Conservation (phyloP, 2,797 vertebrate genomes). For the Rhinoraja longicauda region DNA sequence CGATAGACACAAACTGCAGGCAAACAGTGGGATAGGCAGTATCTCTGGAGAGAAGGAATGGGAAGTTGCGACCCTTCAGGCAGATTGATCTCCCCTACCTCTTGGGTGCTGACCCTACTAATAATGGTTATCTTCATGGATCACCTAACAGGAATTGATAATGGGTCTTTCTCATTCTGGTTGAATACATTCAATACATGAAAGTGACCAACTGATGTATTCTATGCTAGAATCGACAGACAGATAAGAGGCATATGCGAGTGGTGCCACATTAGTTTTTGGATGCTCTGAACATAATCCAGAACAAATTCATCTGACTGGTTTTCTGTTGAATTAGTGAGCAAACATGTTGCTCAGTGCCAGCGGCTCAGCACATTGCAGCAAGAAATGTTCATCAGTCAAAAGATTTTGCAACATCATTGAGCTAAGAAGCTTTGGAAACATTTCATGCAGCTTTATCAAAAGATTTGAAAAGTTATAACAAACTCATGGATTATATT, state of each 20-base stretch:
- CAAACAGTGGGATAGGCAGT: too few species aligned
- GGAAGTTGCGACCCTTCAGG: too few species aligned
- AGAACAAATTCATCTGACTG: slow-evolving; percentile 5
- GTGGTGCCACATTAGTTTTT: slow-evolving; percentile 12
- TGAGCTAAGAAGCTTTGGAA: slow-evolving; percentile 16
- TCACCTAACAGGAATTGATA: background rate
- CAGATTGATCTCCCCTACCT: background rate
- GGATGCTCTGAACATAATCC: background rate
- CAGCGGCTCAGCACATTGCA: slow-evolving; percentile 23
- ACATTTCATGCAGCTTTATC: slow-evolving; percentile 30
- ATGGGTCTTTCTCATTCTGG: background rate
- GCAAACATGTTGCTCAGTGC: slow-evolving; percentile 18
- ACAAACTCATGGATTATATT: slow-evolving; percentile 17
- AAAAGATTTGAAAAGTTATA: slow-evolving; percentile 19
- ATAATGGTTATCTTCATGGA: background rate
- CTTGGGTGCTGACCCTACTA: background rate
- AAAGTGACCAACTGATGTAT: background rate
- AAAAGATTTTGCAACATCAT: slow-evolving; percentile 30
- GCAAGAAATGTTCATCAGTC: slow-evolving; percentile 29
- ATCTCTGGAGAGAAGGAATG: too few species aligned
- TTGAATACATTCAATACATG: background rate
- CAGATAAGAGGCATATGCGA: background rate
- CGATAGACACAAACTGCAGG: too few species aligned
- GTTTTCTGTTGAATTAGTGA: slow-evolving; percentile 1
- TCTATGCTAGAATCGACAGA: background rate